phyloP scores from a whole-genome alignment of 2,113 vertebrate species.

The Eublepharis macularius region DNA sequence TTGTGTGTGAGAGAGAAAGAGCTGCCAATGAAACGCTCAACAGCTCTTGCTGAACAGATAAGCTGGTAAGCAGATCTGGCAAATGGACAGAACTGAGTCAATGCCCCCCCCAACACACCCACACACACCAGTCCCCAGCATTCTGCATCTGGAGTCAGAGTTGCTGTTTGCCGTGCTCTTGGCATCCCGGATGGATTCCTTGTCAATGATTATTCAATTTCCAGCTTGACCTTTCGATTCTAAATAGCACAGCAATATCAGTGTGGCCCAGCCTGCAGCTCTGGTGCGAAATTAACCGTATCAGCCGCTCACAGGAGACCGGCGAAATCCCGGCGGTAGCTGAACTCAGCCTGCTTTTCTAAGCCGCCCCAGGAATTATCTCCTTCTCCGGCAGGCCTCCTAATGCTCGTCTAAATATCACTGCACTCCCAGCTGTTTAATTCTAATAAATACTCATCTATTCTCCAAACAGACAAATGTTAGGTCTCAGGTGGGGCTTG shows the following conservation, averaged over 20 bases:
- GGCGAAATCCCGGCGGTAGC: constrained; percentile 64
- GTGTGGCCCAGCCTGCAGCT: constrained; percentile 64
- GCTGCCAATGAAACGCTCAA: background rate
- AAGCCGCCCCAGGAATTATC: constrained; percentile 68
- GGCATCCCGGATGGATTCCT: constrained; percentile 66
- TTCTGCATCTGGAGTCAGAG: constrained; percentile 17
- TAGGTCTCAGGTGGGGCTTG: constrained; percentile 69
- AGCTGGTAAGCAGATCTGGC: background rate
- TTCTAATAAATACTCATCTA: constrained; percentile 77
- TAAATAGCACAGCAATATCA: constrained; percentile 77
- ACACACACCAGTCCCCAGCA: background rate
- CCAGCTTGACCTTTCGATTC: constrained; percentile 77
- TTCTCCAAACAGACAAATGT: constrained; percentile 77
- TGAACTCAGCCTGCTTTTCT: constrained; percentile 55
- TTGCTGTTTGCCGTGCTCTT: constrained; percentile 43
- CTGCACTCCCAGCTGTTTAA: constrained; percentile 77
- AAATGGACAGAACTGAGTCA: background rate
- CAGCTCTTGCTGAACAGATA: background rate
- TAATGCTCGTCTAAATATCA: constrained; percentile 87
- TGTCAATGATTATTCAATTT: constrained; percentile 83
- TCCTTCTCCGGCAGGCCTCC: constrained; percentile 62
- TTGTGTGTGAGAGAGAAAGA: background rate
- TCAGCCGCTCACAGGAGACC: constrained; percentile 71
- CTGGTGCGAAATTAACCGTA: constrained; percentile 71
- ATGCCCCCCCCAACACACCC: background rate